phyloP scores from a whole-genome alignment of 2,888 invertebrate species.

The Trissolcus brochymenae region DNA sequence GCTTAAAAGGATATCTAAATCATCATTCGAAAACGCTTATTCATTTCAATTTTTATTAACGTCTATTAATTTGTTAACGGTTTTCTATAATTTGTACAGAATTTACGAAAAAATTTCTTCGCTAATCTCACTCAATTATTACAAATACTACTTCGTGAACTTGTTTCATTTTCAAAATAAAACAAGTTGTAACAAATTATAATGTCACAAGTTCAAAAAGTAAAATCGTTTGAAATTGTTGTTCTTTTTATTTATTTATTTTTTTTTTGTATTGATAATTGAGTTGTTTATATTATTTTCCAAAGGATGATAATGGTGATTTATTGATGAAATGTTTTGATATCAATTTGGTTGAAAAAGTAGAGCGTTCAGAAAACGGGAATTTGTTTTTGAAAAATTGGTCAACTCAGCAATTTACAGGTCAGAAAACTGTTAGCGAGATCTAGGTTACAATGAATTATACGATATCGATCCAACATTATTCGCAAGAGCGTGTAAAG shows the following conservation, averaged over 20 bases:
- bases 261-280: too few species aligned
- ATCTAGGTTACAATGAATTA: slow-evolving; percentile 31
- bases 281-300: too few species aligned
- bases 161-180: neutral
- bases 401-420: neutral
- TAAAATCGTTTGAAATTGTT: too few species aligned
- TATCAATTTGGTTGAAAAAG: too few species aligned
- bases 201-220: too few species aligned
- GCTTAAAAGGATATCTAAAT: slow-evolving; percentile 17
- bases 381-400: too few species aligned
- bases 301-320: too few species aligned
- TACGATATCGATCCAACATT: slow-evolving; percentile 16
- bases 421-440: neutral
- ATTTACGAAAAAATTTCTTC: neutral
- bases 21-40: slow-evolving; percentile 8
- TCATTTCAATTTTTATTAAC: neutral
- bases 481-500: slow-evolving; percentile 3
- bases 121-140: neutral
- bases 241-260: too few species aligned
- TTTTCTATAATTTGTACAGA: neutral
- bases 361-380: too few species aligned
- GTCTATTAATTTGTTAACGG: neutral
- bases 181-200: too few species aligned
- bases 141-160: neutral
- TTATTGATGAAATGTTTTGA: too few species aligned